A percentile compares a stretch with the other conserved stretches of the same genome.
These are phyloP conservation scores for Scytalopus superciliaris DNA, from an alignment of 2,113 vertebrate genomes.

Conservation along the genomic window DNA sequence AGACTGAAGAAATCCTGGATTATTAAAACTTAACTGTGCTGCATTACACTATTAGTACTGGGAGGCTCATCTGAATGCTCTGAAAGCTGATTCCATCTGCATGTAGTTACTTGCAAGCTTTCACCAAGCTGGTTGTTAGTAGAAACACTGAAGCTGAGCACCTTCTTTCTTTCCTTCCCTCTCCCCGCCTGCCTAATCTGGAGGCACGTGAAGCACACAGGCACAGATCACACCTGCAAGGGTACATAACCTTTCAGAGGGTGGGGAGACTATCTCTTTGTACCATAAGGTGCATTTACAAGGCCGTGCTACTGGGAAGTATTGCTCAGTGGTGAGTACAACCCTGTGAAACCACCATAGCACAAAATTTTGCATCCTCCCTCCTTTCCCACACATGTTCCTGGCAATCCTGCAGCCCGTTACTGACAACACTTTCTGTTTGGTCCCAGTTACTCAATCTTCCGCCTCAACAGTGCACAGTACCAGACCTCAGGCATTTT, in stretches of 20 bases:
- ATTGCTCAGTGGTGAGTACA: background rate
- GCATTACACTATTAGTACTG: no score
- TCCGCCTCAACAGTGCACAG: background rate
- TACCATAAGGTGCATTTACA: background rate
- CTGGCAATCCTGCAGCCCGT: background rate
- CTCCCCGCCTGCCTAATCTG: background rate
- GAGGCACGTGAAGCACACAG: background rate
- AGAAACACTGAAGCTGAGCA: background rate
- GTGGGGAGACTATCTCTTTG: background rate
- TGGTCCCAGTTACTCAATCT: background rate
- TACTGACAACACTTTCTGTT: background rate
- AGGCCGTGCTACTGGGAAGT: background rate
- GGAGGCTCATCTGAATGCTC: background rate
- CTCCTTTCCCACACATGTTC: fast-evolving
- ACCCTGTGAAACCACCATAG: background rate
- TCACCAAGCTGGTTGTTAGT: background rate
- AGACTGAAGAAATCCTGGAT: background rate
- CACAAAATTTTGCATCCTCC: background rate
- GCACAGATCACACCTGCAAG: fast-evolving
- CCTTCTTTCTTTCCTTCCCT: background rate
- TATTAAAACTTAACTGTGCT: no score
- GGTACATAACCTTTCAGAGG: no score
- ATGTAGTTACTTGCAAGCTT: background rate
- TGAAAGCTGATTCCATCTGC: background rate
- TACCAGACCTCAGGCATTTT: background rate